Base-by-base conservation (phyloP, 2,113 vertebrate genomes). In the Proteles cristata region DNA sequence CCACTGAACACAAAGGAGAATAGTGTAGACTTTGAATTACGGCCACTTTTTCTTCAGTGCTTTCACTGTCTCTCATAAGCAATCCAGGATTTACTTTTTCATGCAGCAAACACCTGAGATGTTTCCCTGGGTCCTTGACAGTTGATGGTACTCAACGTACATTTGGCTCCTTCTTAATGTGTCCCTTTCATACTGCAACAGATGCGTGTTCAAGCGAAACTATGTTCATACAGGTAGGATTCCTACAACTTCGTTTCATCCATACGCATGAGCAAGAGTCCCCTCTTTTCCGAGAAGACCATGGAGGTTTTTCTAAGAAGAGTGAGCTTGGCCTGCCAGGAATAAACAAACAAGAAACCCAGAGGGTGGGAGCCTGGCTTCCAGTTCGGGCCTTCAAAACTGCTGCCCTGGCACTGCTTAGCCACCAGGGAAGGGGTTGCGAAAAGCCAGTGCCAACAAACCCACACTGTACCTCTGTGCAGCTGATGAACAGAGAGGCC, bases 291-390 rank as follows among this genome's bases (percentile, higher is more conserved):
- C 21, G 66, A 93, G 81, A 88, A 80, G 69, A 15, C 61, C 25
- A 53, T 14, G 10, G 80, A 92, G 45, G 55, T 33, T 95, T 93
- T 97, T 63, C 92, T 96, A 92, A 90, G 39, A 80, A 93, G 80
- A 90, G 77, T 7, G 81, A 95, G 94, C 50, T 39, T 35, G 23
- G 68, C 85, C 63, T 86, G 39, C 58, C 85, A 69, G 50, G 48
- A 92, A 69, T 48, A 94, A 96, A 81, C 17, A 92, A 97, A 88
- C 63, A 63, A 43, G 71, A 82, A 45, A 74, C 53, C n/a, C 58
- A 68, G 43, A 43, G 71, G 2, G 28, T 4, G 26, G 45, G 14
- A 8, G 33, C 61, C 48, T 90, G 61, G 43, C 45, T 89, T 68
- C 74, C 55, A 33, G 4, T 10, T 53, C 10, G 79, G 77, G 35